Evolutionary conservation across 2,888 invertebrate genomes (phyloP).

Genomic region (Caenorhabditis sp.): DNA sequence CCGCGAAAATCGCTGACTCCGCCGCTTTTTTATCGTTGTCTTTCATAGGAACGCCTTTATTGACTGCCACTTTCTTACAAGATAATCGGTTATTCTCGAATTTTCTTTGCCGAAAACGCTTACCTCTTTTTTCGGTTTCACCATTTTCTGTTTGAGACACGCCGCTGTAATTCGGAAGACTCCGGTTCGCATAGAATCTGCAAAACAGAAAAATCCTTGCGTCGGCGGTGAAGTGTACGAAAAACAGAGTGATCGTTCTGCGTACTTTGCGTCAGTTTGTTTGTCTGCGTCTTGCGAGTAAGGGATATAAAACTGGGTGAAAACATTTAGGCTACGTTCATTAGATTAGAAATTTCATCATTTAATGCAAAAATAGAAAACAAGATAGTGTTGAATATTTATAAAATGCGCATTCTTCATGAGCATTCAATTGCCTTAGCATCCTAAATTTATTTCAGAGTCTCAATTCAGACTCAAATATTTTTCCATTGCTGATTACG

Average conservation of each 20-base stretch:
- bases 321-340: background rate
- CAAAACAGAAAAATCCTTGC: background rate
- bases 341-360: background rate
- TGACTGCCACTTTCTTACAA: conserved; percentile 16
- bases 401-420: no score
- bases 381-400: background rate
- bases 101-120: background rate
- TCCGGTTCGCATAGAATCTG: conserved; percentile 24
- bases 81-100: background rate
- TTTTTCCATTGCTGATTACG: no score
- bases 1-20: conserved; percentile 55
- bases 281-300: conserved; percentile 32
- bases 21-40: conserved; percentile 30
- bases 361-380: background rate
- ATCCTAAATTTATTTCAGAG: no score
- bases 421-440: no score
- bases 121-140: conserved; percentile 42
- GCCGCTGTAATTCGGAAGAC: conserved; percentile 4
- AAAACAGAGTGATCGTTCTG: conserved; percentile 12
- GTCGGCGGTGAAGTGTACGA: background rate
- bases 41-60: conserved; percentile 25
- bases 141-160: conserved; percentile 34
- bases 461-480: no score
- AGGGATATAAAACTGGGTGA: conserved; percentile 2
- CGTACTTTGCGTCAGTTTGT: conserved; percentile 3